Conservation (phyloP, 2,797 vertebrate species). For the Acanthis flammea region DNA sequence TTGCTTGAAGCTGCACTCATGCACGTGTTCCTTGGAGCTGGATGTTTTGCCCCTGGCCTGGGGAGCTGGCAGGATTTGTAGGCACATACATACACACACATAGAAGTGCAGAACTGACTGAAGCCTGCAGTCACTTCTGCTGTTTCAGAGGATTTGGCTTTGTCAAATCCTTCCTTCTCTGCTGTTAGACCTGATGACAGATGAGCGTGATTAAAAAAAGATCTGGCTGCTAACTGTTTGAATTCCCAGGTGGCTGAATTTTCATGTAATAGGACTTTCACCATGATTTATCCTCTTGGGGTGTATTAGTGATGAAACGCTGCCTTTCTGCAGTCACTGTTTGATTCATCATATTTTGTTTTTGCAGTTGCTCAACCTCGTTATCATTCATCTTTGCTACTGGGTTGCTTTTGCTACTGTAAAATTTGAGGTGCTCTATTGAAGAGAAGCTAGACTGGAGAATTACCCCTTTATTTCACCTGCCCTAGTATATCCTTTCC, state of each 20-base stretch:
- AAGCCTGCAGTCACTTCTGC: neutral
- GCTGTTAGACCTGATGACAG: neutral
- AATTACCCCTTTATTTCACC: neutral
- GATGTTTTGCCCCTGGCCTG: neutral
- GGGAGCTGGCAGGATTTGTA: neutral
- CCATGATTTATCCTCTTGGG: neutral
- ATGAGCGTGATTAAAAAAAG: constrained; percentile 30
- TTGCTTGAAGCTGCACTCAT: neutral
- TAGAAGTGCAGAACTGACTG: neutral
- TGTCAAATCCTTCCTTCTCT: neutral
- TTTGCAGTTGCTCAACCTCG: neutral
- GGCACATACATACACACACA: neutral
- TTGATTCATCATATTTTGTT: constrained; percentile 1
- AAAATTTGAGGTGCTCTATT: neutral
- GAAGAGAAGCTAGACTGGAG: neutral
- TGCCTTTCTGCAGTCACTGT: neutral
- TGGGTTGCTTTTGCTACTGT: neutral
- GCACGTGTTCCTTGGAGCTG: neutral
- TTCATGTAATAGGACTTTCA: constrained; percentile 29
- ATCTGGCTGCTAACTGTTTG: neutral
- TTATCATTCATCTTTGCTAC: neutral
- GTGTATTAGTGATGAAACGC: neutral
- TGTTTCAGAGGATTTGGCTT: neutral
- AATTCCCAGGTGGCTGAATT: constrained; percentile 38
- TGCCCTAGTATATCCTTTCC: neutral